Evolutionary conservation across 1,140 invertebrate species (phyloP), one percentile per base, ranked within the genome.

Genomic region (Aphidius ervi): DNA sequence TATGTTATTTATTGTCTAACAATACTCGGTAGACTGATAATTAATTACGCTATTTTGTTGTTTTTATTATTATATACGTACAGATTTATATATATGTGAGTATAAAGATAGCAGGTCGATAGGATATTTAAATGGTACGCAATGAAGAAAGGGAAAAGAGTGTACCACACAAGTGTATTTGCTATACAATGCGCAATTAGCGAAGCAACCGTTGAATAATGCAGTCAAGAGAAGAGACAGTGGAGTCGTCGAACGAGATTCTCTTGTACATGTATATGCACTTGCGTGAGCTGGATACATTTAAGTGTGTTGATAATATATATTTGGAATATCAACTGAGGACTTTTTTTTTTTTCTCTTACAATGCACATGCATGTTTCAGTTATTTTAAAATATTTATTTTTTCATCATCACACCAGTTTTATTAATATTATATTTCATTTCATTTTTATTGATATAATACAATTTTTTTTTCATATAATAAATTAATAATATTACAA

Each of bases 11-110:
- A 79, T 78, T 72, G 73, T 77, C 69, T 71, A 79, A 79, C 76
- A 78, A 78, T 78, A 72, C 68, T 56, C 68, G 69, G 64, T 71
- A 70, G 74, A 79, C 76, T 75, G 75, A 69, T 76, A 79, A 79
- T 79, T 79, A 79, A 78, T 79, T 79, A 78, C 70, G 70, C 75
- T 75, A 77, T 78, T 75, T 78, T 78, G 74, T 71, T 74, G 23
- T 31, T 58, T 59, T 50, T 42, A 9, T 40, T 48, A 31, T 31
- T 31, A 31, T 31, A 31, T 31, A 31, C 23, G 4, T 31, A 31
- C 23, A 31, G 16, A 16, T 16, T 16, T 16, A 16, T 31, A 31
- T 31, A 39, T 9, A 50, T 50, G 50, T 39, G 77, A 76, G 77
- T 77, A 78, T 77, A 74, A 74, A 79, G 76, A 77, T 77, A 78